Percentiles rank a stretch among this genome's conserved stretches.
These are phyloP conservation scores for Altica lythri DNA, from an alignment of 2,888 invertebrate species.

Conservation along the genomic window DNA sequence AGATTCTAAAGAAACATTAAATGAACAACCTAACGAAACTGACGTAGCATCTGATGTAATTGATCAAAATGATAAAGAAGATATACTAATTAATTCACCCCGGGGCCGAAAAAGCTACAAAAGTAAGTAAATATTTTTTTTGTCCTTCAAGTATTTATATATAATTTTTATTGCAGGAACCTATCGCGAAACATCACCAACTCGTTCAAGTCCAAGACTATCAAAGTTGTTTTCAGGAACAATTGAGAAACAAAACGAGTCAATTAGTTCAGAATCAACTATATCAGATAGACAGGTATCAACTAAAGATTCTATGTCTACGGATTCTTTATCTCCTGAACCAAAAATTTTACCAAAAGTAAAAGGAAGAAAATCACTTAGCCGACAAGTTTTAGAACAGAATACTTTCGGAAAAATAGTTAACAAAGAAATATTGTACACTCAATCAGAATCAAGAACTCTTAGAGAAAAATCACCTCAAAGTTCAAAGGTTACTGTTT, in stretches of 20 bases:
- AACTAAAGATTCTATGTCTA: neutral
- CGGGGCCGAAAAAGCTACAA: constrained; percentile 47
- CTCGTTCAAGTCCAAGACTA: constrained; percentile 46
- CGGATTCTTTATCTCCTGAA: constrained; percentile 9
- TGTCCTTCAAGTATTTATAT: neutral
- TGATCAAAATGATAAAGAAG: neutral
- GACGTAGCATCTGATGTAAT: neutral
- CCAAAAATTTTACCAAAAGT: constrained; percentile 29
- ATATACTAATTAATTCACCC: constrained; percentile 39
- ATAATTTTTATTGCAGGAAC: constrained; percentile 33
- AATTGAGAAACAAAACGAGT: neutral
- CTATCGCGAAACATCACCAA: constrained; percentile 33
- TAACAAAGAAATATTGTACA: constrained; percentile 13
- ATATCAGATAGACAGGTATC: neutral
- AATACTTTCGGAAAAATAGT: constrained; percentile 38
- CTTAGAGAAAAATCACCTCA: constrained; percentile 21
- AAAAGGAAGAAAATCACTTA: constrained; percentile 42
- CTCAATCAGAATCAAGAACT: constrained; percentile 19
- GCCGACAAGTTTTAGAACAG: constrained; percentile 44
- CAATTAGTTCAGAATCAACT: neutral
- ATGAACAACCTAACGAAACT: neutral
- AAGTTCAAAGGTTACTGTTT: constrained; percentile 6
- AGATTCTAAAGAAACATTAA: neutral
- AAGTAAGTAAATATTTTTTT: constrained; percentile 35
- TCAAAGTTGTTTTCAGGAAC: constrained; percentile 23